Conservation (phyloP, 1,140 invertebrate genomes). For the Halyomorpha halys region DNA sequence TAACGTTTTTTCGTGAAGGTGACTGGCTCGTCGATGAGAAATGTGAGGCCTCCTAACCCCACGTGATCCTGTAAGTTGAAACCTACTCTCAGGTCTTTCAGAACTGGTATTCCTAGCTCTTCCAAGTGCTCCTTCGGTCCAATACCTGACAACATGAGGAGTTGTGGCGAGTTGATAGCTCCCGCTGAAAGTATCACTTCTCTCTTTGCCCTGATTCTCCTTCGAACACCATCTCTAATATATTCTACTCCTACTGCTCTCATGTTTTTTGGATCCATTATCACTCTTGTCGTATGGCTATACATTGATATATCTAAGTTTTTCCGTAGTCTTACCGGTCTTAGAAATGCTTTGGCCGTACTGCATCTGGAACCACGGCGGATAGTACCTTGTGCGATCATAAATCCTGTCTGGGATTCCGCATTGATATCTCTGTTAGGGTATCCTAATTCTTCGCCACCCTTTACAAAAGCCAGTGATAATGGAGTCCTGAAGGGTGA, state of each 20-base stretch:
- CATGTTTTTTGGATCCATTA: conserved; percentile 49
- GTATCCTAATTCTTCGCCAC: conserved; percentile 68
- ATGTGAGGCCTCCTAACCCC: conserved; percentile 69
- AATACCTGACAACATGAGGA: conserved; percentile 83
- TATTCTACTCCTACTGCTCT: conserved; percentile 65
- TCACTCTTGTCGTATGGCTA: conserved; percentile 59
- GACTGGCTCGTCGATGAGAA: conserved; percentile 65
- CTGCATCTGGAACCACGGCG: conserved; percentile 76
- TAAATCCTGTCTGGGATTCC: conserved; percentile 69
- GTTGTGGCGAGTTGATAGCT: conserved; percentile 65
- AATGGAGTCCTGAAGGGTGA: conserved; percentile 68
- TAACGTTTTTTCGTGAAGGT: conserved; percentile 66
- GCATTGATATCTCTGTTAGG: conserved; percentile 68
- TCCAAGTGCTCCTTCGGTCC: conserved; percentile 68
- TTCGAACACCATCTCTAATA: conserved; percentile 48
- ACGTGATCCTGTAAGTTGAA: conserved; percentile 78
- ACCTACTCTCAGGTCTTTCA: conserved; percentile 66
- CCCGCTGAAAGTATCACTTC: conserved; percentile 75
- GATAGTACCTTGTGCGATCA: conserved; percentile 75
- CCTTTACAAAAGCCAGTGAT: conserved; percentile 68
- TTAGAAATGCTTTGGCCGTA: conserved; percentile 76
- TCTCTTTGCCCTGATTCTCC: conserved; percentile 53
- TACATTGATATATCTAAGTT: conserved; percentile 77
- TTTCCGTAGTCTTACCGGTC: conserved; percentile 60
- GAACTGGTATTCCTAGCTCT: conserved; percentile 59